Percentiles rank a stretch among this genome's conserved stretches.
These are phyloP conservation scores for Xiphophorus hellerii DNA, from an alignment of 2,113 vertebrate species.

Conservation along the genomic window DNA sequence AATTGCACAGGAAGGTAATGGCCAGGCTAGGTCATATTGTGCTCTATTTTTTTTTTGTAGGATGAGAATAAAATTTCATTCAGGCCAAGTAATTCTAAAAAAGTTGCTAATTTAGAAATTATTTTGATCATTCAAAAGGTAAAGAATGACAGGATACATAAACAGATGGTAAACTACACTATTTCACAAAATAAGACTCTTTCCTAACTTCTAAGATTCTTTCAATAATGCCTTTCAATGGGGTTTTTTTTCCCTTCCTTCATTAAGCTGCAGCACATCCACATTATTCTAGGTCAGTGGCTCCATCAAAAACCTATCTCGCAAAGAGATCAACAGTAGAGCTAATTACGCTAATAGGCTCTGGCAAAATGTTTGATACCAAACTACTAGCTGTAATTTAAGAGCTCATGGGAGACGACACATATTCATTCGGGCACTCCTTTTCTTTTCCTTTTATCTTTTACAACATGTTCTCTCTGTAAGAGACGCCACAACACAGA, in stretches of 20 bases:
- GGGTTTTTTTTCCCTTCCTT: conserved; percentile 29
- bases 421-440: neutral
- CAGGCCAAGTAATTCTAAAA: neutral
- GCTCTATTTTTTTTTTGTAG: conserved; percentile 51
- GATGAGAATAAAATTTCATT: neutral
- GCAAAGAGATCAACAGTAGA: conserved; percentile 38
- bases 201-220: conserved; percentile 10
- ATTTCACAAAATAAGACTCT: neutral
- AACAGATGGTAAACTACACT: neutral
- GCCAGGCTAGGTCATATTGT: too few relatives aligned
- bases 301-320: conserved; percentile 56
- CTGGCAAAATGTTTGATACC: conserved; percentile 55
- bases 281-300: conserved; percentile 62
- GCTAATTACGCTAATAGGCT: conserved; percentile 67
- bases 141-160: neutral
- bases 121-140: neutral
- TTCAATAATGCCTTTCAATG: conserved; percentile 21
- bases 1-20: too few relatives aligned
- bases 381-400: conserved; percentile 42
- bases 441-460: conserved; percentile 31
- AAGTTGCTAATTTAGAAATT: neutral
- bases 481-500: neutral
- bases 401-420: conserved; percentile 30
- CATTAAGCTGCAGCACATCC: conserved; percentile 44
- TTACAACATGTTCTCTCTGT: conserved; percentile 9